Base-by-base conservation (phyloP, 2,113 vertebrate genomes). In the Podarcis cretensis region DNA sequence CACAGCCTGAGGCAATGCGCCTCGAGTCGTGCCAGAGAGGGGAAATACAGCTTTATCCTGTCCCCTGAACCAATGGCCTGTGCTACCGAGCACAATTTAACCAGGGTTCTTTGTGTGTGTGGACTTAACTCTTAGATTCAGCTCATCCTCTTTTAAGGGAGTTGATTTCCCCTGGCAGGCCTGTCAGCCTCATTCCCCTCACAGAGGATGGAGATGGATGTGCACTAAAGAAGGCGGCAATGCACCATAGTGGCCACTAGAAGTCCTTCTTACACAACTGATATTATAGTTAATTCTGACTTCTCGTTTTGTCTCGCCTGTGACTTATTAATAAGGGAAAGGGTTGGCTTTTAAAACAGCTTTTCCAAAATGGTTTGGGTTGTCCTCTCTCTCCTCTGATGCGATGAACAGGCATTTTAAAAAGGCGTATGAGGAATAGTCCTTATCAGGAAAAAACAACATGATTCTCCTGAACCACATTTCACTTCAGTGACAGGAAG, bases 241-340 rank as follows among this genome's bases (percentile, higher is more conserved):
- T 94, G 91, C 88, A 25, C 32, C 27, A 4, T 3, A 93, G 81
- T 93, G 76, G 77, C 96, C 96, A 96, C 95, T 95, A 97, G 97
- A 95, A 93, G 97, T 96, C 96, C 94, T 94, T 89, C 94, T 96
- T 95, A 93, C 87, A 89, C 90, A 92, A 79, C 83, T 86, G 94
- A 95, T 92, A 79, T 30, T 80, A 13, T 13, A 48, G 18, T 37
- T 0, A 0, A 37, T 35, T 90, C 92, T 89, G 54, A 3, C 4
- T 12, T 32, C 68, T 32, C 21, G 30, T 90, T 63, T 81, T 27
- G 9, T 85, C 66, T 79, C 12, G 76, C 23, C 84, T 92, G 54
- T 71, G 85, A 86, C 32, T 40, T 0, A 27, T 1, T 68, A 14
- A 0, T 0, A 69, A n/a, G 40, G 75, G 80, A 79, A 54, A 40